Evolutionary conservation across 2,113 vertebrate genomes (phyloP).

Genomic region (Oryctolagus cuniculus): DNA sequence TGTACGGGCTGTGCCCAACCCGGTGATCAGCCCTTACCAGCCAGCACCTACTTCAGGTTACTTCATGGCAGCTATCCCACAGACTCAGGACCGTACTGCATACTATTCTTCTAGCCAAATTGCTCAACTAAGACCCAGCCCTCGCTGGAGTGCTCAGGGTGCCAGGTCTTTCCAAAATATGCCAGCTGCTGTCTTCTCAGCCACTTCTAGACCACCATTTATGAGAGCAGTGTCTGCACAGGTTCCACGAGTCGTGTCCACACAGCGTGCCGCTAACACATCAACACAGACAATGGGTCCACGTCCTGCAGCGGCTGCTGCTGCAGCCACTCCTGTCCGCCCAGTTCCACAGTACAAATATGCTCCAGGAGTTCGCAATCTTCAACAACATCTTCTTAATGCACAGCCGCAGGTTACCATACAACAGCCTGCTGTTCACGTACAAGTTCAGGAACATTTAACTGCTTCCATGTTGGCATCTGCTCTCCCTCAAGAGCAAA

Average conservation of each 20-base stretch:
- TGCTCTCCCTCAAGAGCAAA: conserved; percentile 98
- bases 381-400: conserved; percentile 96
- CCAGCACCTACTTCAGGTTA: conserved; percentile 94
- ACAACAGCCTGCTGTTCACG: conserved; percentile 99
- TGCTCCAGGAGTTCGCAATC: conserved; percentile 95
- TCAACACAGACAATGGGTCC: conserved; percentile 95
- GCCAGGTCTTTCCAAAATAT: conserved; percentile 90
- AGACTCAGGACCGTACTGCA: conserved; percentile 97
- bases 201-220: no score
- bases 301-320: conserved; percentile 93
- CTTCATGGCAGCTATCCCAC: conserved; percentile 98
- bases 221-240: conserved; percentile 89
- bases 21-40: no score
- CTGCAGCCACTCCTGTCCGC: conserved; percentile 93
- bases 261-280: conserved; percentile 93
- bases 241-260: conserved; percentile 96
- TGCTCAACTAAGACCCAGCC: conserved; percentile 95
- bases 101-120: conserved; percentile 97
- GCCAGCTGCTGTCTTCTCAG: no score
- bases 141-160: conserved; percentile 96
- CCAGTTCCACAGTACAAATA: conserved; percentile 97
- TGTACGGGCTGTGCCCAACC: no score
- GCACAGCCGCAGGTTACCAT: conserved; percentile 95
- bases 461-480: conserved; percentile 99
- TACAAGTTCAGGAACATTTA: conserved; percentile 98